Percentiles rank a stretch among this genome's conserved stretches.
Evolutionary conservation across 2,797 vertebrate genomes (phyloP).

Genomic region (Vireo griseus): DNA sequence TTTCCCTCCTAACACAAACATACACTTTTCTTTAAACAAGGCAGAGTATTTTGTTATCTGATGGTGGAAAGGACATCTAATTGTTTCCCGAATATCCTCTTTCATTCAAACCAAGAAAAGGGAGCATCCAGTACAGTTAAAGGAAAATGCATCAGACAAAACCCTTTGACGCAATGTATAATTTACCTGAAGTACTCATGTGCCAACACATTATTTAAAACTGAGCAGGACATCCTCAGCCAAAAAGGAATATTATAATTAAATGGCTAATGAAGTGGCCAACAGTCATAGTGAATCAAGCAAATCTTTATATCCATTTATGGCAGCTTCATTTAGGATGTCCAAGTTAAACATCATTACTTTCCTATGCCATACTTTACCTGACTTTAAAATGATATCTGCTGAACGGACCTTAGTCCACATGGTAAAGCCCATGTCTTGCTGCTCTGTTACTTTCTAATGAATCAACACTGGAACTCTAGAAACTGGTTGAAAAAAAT

Average conservation of each 20-base stretch:
- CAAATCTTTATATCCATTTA: neutral
- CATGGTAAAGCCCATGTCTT: neutral
- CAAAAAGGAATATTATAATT: neutral
- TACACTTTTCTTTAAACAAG: neutral
- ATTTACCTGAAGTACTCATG: neutral
- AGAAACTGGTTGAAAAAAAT: neutral
- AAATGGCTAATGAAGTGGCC: neutral
- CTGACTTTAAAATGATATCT: neutral
- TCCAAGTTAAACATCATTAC: neutral
- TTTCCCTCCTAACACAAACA: neutral
- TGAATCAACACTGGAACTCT: neutral
- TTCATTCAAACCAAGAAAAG: neutral
- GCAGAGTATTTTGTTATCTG: neutral
- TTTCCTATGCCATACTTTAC: neutral
- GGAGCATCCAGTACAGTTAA: neutral
- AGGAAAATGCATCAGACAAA: neutral
- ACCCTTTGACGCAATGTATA: neutral
- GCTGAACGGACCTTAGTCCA: neutral
- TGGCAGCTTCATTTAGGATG: neutral
- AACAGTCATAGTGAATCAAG: neutral
- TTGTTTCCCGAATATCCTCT: neutral
- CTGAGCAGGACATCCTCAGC: neutral
- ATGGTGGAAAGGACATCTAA: neutral
- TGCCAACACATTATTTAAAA: neutral
- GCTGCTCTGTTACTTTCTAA: neutral